Evolutionary conservation across 2,797 vertebrate genomes (phyloP).

Genomic region (Synanceia verrucosa): DNA sequence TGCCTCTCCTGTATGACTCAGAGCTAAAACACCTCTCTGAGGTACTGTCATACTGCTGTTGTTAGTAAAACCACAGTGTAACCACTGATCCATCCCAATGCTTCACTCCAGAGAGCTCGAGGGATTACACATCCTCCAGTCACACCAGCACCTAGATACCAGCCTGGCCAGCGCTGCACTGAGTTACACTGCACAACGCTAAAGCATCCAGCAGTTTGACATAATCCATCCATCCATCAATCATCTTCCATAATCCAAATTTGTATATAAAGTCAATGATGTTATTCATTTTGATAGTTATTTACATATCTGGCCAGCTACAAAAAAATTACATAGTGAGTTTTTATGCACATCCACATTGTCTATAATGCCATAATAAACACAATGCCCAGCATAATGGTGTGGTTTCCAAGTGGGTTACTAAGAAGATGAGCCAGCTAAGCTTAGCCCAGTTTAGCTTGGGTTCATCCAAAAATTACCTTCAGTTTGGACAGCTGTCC

Average conservation of each 20-base stretch:
- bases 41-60: constrained; percentile 32
- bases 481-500: constrained; percentile 98
- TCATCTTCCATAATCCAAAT: no score
- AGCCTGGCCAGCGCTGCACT: constrained; percentile 24
- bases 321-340: background rate
- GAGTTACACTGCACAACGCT: constrained; percentile 2
- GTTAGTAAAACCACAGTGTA: constrained; percentile 48
- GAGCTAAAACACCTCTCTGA: constrained; percentile 33
- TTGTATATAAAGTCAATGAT: background rate
- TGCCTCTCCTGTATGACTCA: constrained; percentile 3
- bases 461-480: constrained; percentile 80
- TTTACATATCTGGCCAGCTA: background rate
- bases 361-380: background rate
- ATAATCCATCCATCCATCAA: background rate
- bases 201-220: background rate
- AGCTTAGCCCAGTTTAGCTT: background rate
- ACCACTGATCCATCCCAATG: constrained; percentile 50
- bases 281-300: background rate
- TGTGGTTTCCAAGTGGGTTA: background rate
- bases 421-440: background rate
- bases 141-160: constrained; percentile 50
- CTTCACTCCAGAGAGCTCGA: constrained; percentile 34
- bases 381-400: background rate
- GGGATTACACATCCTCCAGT: constrained; percentile 52
- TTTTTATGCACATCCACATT: background rate